Conservation (phyloP, 2,113 vertebrate species). For the Panurus biarmicus region DNA sequence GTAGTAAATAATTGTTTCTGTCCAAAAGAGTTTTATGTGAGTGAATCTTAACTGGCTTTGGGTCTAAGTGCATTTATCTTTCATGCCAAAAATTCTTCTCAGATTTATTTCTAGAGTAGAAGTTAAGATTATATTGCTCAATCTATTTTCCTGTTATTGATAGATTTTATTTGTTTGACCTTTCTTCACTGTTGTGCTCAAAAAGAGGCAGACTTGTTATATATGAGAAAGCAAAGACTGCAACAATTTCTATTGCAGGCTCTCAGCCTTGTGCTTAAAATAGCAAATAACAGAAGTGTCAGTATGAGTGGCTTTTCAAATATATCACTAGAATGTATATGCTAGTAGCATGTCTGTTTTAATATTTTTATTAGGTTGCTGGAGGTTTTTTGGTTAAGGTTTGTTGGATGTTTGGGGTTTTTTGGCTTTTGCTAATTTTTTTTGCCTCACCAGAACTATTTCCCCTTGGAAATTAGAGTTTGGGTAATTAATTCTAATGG, state of each 20-base stretch:
- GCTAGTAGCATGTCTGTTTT: neutral
- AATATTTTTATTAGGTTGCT: neutral
- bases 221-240: neutral
- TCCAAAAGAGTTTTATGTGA: neutral
- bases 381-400: neutral
- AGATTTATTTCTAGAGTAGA: neutral
- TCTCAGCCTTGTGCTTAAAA: constrained; percentile 16
- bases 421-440: neutral
- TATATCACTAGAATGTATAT: neutral
- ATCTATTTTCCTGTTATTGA: constrained; percentile 23
- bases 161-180: constrained; percentile 44
- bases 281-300: constrained; percentile 5
- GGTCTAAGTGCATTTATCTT: neutral
- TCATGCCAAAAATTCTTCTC: neutral
- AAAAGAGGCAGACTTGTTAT: neutral
- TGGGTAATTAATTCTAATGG: neutral
- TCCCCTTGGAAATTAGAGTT: neutral
- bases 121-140: neutral
- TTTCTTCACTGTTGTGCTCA: neutral
- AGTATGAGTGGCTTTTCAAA: constrained; percentile 23
- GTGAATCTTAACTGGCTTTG: neutral
- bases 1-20: neutral
- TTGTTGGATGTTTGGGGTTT: neutral
- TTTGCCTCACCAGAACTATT: neutral
- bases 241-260: neutral